A percentile compares a stretch with the other conserved stretches of the same genome.
Conservation (phyloP, 2,113 vertebrate species). For the Gymnorhina tibicen region DNA sequence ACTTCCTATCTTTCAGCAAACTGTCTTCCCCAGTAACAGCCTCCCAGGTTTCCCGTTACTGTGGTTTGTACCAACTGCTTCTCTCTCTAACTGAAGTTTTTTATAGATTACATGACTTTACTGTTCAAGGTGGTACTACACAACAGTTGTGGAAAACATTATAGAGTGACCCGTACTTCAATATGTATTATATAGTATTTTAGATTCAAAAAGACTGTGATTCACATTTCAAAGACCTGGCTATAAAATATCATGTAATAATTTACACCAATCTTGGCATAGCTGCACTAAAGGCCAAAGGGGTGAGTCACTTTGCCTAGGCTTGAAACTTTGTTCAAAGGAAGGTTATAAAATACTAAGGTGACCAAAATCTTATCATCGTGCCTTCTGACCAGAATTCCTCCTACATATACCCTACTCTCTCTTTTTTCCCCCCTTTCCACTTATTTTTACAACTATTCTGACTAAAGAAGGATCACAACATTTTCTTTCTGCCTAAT, state of each 20-base stretch:
- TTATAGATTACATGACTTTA: not conserved
- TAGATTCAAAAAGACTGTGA: not conserved
- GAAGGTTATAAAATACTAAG: not conserved
- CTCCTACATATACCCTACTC: rapidly evolving
- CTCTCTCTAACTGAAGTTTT: not conserved
- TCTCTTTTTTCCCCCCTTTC: rapidly evolving
- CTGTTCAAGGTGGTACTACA: not conserved
- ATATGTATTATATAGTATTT: not conserved
- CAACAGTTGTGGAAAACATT: not conserved
- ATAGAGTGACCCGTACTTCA: not conserved
- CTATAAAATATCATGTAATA: not conserved
- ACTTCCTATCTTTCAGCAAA: not conserved
- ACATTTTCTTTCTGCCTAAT: not conserved
- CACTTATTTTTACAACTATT: not conserved
- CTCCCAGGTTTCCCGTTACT: rapidly evolving
- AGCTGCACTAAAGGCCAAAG: not conserved
- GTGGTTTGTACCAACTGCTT: not conserved
- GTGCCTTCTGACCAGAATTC: not conserved
- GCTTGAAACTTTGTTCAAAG: not conserved
- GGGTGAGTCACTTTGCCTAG: not conserved
- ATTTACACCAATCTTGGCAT: not conserved
- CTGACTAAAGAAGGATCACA: not conserved
- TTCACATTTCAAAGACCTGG: not conserved
- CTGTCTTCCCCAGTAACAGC: not conserved
- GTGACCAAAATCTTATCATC: not conserved